A percentile compares a stretch with the other conserved stretches of the same genome.
phyloP scores from a whole-genome alignment of 2,888 invertebrate species.

The Erebia aethiops region DNA sequence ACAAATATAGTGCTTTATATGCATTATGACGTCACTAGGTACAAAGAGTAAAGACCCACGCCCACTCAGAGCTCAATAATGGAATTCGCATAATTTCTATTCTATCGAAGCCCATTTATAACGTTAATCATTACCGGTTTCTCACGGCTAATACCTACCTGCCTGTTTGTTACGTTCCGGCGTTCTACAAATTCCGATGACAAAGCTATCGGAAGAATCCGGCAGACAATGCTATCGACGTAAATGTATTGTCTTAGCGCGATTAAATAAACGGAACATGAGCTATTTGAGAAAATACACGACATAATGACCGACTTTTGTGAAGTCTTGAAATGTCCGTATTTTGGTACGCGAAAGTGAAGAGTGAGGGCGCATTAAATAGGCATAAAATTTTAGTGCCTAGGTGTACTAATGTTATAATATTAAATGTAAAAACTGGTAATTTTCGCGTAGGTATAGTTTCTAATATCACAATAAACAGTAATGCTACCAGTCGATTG shows the following conservation, averaged over 20 bases:
- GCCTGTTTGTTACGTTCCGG: constrained; percentile 30
- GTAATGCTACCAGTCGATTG: background rate
- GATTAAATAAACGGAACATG: constrained; percentile 20
- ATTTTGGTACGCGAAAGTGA: no score
- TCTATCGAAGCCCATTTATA: constrained; percentile 22
- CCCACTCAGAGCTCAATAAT: constrained; percentile 8
- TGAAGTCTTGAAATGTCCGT: no score
- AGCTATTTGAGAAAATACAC: background rate
- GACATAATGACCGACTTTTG: background rate
- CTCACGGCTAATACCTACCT: constrained; percentile 31
- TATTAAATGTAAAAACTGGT: no score
- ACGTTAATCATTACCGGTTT: constrained; percentile 33
- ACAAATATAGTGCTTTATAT: no score
- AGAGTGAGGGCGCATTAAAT: no score
- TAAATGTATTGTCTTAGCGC: constrained; percentile 22
- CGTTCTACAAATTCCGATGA: constrained; percentile 36
- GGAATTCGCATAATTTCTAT: constrained; percentile 32
- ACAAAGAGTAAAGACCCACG: constrained; percentile 1
- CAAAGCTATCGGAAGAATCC: constrained; percentile 38
- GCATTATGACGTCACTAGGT: no score
- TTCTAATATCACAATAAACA: background rate
- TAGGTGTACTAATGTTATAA: no score
- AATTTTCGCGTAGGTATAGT: background rate
- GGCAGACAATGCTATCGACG: constrained; percentile 29
- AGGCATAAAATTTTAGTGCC: no score